Evolutionary conservation across 2,797 vertebrate genomes (phyloP).

Genomic region (Falco novaeseelandiae): DNA sequence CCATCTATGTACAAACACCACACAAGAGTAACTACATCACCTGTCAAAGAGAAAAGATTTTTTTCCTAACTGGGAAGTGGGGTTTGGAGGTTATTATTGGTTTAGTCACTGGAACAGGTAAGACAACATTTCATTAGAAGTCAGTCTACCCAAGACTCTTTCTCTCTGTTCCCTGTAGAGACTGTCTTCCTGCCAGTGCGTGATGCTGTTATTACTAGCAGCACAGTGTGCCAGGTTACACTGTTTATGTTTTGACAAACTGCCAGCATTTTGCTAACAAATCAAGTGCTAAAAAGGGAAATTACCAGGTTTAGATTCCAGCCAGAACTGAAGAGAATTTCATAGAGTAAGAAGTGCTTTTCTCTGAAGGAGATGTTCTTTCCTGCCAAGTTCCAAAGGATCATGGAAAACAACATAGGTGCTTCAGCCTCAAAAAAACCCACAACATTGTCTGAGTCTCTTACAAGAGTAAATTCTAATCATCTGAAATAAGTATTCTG

Average conservation of each 20-base stretch:
- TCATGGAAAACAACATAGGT: background rate
- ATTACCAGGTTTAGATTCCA: background rate
- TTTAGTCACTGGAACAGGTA: background rate
- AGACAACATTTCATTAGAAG: background rate
- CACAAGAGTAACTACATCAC: background rate
- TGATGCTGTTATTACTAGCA: background rate
- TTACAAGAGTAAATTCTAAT: background rate
- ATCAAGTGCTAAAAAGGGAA: conserved; percentile 3
- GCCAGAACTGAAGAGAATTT: background rate
- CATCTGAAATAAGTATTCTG: background rate
- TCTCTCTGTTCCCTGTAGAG: background rate
- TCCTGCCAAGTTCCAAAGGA: background rate
- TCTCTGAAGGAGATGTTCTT: background rate
- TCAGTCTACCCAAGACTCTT: background rate
- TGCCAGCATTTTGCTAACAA: background rate
- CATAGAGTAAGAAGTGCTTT: background rate
- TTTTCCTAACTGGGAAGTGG: background rate
- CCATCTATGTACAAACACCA: background rate
- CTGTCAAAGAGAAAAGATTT: background rate
- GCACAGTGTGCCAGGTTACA: background rate
- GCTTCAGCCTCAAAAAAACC: background rate
- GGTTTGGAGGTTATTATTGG: background rate
- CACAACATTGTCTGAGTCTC: background rate
- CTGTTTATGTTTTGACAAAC: background rate
- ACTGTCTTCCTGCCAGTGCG: background rate